A percentile compares a stretch with the other conserved stretches of the same genome.
These are phyloP conservation scores for Embiotoca jacksoni DNA, from an alignment of 2,113 vertebrate species.

Conservation along the genomic window DNA sequence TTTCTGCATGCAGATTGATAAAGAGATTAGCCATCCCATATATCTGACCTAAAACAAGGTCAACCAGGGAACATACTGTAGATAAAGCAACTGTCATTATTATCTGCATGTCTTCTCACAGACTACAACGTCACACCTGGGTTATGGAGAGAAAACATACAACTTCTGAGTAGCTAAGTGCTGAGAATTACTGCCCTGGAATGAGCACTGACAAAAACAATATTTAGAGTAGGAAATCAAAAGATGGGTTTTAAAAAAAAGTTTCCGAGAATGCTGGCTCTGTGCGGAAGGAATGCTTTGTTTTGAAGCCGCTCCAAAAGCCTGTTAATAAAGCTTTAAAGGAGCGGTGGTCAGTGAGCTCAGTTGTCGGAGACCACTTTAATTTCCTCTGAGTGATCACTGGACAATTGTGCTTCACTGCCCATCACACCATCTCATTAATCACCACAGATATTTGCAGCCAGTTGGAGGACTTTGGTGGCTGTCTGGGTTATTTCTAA, in stretches of 20 bases:
- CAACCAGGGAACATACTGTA: conserved; percentile 29
- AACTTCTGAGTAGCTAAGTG: conserved; percentile 2
- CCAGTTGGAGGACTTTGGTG: background rate
- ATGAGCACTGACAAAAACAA: conserved; percentile 18
- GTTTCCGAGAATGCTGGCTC: conserved; percentile 1
- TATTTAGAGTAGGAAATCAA: conserved; percentile 43
- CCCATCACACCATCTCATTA: conserved; percentile 30
- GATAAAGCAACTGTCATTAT: conserved; percentile 7
- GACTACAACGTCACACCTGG: background rate
- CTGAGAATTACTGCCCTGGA: conserved; percentile 4
- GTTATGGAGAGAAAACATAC: conserved; percentile 10
- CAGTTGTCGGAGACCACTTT: conserved; percentile 8
- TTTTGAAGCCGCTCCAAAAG: conserved; percentile 24
- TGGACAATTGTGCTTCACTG: conserved; percentile 3
- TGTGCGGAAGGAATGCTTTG: conserved; percentile 33
- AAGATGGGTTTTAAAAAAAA: conserved; percentile 10
- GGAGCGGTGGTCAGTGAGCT: conserved; percentile 22
- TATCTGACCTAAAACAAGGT: conserved; percentile 60
- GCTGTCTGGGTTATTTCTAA: conserved; percentile 16
- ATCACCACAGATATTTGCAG: conserved; percentile 49
- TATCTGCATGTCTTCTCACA: background rate
- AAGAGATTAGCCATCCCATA: conserved; percentile 61
- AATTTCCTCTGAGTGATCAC: conserved; percentile 50
- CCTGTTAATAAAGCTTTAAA: conserved; percentile 12
- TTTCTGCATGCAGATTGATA: conserved; percentile 65